A percentile compares a stretch with the other conserved stretches of the same genome.
Evolutionary conservation across 2,888 invertebrate genomes (phyloP).

Genomic region (Rhagium mordax): DNA sequence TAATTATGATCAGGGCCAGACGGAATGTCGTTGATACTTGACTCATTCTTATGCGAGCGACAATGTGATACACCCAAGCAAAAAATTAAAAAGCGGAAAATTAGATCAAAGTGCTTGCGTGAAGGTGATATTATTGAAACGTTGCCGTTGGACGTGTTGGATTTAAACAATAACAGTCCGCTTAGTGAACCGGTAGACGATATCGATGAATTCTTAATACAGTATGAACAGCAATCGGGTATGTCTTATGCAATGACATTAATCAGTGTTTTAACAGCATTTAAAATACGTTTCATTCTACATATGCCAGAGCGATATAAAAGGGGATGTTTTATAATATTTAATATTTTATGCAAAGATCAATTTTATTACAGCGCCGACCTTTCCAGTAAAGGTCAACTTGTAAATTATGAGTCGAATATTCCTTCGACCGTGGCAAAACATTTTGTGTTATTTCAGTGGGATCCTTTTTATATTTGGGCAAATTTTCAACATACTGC

Average conservation of each 20-base stretch:
- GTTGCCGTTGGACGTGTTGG: not conserved
- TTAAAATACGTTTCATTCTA: not conserved
- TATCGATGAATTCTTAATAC: not conserved
- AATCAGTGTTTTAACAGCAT: not conserved
- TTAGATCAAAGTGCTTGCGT: not conserved
- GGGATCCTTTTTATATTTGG: not conserved
- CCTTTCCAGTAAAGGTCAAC: conserved; percentile 60
- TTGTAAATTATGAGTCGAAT: conserved; percentile 54
- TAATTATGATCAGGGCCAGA: not conserved
- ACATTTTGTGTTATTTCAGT: conserved; percentile 30
- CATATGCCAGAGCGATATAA: conserved; percentile 15
- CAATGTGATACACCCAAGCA: not conserved
- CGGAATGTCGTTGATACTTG: not conserved
- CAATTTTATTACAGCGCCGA: conserved; percentile 55
- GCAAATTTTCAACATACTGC: no score
- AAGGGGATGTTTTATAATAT: conserved; percentile 24
- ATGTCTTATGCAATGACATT: not conserved
- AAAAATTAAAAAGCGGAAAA: conserved; percentile 7
- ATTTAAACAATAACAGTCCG: not conserved
- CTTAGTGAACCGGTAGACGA: not conserved
- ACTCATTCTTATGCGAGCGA: conserved; percentile 8
- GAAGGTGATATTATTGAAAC: conserved; percentile 8
- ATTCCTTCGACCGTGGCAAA: conserved; percentile 45
- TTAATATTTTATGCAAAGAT: conserved; percentile 39
- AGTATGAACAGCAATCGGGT: not conserved